Conservation (phyloP, 2,113 vertebrate genomes). For the Tichodroma muraria region DNA sequence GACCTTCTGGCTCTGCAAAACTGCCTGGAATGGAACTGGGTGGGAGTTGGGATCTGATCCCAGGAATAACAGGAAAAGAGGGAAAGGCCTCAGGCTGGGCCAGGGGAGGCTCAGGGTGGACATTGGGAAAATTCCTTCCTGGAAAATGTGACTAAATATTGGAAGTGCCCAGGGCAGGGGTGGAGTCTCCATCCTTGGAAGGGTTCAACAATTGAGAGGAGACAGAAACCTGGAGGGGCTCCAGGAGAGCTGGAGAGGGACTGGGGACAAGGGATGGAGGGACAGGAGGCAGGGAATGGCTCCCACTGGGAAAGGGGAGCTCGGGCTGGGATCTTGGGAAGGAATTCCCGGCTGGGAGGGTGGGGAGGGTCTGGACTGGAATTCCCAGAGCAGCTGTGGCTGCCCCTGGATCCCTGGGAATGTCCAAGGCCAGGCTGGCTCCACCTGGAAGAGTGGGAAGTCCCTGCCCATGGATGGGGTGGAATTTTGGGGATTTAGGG, state of each 20-base stretch:
- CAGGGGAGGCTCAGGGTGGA: too few relatives aligned
- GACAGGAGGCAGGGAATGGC: background rate
- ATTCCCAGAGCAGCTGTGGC: background rate
- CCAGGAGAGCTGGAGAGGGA: background rate
- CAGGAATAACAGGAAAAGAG: background rate
- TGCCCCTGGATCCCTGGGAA: background rate
- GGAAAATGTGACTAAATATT: background rate
- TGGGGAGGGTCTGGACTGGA: background rate
- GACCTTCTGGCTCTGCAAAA: background rate
- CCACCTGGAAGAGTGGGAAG: accelerated
- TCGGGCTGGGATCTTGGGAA: background rate
- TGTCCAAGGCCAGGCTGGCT: background rate
- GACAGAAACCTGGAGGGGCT: background rate
- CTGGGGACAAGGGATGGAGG: too few relatives aligned
- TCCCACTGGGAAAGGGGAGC: background rate
- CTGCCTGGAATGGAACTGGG: background rate
- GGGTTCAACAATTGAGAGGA: accelerated
- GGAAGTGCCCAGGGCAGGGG: background rate
- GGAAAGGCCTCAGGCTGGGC: background rate
- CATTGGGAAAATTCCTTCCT: background rate
- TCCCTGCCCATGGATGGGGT: background rate
- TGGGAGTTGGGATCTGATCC: background rate
- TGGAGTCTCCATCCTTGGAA: background rate
- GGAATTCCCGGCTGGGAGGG: background rate
- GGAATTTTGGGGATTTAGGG: background rate